Evolutionary conservation across 1,140 invertebrate genomes (phyloP).

Genomic region (Halotydeus destructor): DNA sequence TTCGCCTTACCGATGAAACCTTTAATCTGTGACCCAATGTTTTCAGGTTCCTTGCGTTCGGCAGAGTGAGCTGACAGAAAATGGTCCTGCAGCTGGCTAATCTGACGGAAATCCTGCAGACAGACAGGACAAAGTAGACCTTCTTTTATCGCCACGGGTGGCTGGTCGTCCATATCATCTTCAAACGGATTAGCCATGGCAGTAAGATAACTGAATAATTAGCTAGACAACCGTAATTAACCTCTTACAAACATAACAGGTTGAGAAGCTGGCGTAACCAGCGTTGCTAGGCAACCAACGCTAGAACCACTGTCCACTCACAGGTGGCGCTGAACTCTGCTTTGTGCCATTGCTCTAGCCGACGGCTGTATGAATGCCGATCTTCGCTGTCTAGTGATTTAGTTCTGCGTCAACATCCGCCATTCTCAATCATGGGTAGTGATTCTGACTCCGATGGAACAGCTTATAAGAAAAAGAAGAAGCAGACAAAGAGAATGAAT

Average conservation of each 20-base stretch:
- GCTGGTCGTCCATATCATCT: not conserved
- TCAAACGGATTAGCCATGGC: slow-evolving; percentile 7
- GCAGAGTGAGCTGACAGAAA: slow-evolving; percentile 57
- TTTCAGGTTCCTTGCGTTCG: slow-evolving; percentile 71
- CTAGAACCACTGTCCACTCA: not conserved
- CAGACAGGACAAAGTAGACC: slow-evolving; percentile 86
- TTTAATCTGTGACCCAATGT: slow-evolving; percentile 71
- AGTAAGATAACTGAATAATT: not conserved
- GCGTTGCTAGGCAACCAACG: too few species aligned
- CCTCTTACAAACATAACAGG: too few species aligned
- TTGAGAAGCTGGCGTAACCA: too few species aligned
- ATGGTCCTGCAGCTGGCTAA: slow-evolving; percentile 54
- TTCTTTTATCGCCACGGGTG: slow-evolving; percentile 29
- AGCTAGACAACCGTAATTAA: not conserved
- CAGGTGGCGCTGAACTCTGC: not conserved
- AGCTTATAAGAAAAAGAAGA: too few species aligned
- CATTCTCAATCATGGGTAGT: not conserved
- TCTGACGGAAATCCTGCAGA: slow-evolving; percentile 60
- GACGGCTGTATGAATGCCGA: not conserved
- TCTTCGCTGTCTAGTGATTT: not conserved
- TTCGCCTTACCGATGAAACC: slow-evolving; percentile 73
- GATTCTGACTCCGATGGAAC: slow-evolving; percentile 1
- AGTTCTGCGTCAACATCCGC: not conserved
- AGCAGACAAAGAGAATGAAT: too few species aligned
- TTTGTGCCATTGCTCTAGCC: not conserved